Evolutionary conservation across 2,888 invertebrate species (phyloP).

Genomic region (Hofmannophila pseudospretella): DNA sequence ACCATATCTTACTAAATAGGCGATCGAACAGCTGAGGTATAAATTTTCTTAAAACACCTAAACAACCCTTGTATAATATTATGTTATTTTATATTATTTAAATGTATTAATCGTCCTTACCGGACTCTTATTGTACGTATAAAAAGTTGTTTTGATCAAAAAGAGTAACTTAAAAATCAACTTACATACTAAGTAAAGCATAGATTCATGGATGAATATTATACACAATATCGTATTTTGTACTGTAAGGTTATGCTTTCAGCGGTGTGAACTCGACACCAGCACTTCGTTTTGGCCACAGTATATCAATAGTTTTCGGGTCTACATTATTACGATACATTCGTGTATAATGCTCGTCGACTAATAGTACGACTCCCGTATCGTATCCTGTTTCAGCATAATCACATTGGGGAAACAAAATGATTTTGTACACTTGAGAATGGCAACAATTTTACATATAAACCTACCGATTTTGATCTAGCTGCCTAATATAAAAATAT

Average conservation of each 20-base stretch:
- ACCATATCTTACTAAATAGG: conserved; percentile 30
- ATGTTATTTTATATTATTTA: conserved; percentile 23
- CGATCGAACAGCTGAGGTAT: conserved; percentile 58
- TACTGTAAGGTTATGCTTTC: conserved; percentile 68
- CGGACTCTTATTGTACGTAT: conserved; percentile 48
- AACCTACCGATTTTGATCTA: conserved; percentile 30
- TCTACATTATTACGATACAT: neutral
- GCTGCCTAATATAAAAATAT: conserved; percentile 30
- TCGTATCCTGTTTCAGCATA: conserved; percentile 16
- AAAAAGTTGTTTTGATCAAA: conserved; percentile 39
- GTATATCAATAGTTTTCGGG: neutral
- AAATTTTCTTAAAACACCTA: conserved; percentile 49
- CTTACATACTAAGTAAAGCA: conserved; percentile 70
- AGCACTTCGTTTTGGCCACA: conserved; percentile 4
- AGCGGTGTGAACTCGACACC: conserved; percentile 7
- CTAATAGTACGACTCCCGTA: neutral
- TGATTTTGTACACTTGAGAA: conserved; percentile 24
- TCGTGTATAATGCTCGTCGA: no score
- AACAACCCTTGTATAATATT: conserved; percentile 41
- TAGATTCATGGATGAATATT: conserved; percentile 61
- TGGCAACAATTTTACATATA: conserved; percentile 33
- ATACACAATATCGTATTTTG: conserved; percentile 70
- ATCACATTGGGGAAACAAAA: conserved; percentile 12
- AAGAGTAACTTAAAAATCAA: conserved; percentile 38
- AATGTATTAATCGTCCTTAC: conserved; percentile 38